Conservation (phyloP, 1,140 invertebrate genomes). For the Drosophila lacteicornis region DNA sequence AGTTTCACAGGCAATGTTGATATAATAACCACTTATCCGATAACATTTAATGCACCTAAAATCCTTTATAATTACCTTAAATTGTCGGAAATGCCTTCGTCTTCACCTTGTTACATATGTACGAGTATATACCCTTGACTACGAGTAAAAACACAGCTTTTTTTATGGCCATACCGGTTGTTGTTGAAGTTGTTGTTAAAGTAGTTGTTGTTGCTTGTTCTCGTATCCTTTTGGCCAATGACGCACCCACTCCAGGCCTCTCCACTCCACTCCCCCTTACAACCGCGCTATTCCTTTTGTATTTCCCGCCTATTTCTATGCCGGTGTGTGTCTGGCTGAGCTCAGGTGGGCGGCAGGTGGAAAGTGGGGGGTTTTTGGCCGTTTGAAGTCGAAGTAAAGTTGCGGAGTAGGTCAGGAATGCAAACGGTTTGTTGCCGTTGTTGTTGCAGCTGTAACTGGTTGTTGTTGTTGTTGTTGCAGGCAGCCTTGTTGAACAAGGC, state of each 20-base stretch:
- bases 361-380: conserved; percentile 22
- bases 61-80: background rate
- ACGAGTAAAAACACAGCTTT: conserved; percentile 26
- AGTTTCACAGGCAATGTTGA: background rate
- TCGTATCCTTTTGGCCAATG: conserved; percentile 70
- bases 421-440: conserved; percentile 56
- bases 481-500: conserved; percentile 65
- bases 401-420: conserved; percentile 80
- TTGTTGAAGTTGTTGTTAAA: conserved; percentile 37
- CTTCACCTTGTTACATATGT: background rate
- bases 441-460: conserved; percentile 17
- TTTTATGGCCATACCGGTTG: conserved; percentile 53
- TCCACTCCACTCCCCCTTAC: conserved; percentile 3
- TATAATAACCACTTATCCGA: background rate
- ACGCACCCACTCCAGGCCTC: conserved; percentile 32
- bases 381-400: conserved; percentile 62
- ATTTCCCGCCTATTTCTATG: conserved; percentile 49
- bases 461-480: conserved; percentile 38
- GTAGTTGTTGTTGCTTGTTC: conserved; percentile 35
- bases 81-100: background rate
- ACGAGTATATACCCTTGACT: conserved; percentile 12
- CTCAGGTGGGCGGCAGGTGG: conserved; percentile 37
- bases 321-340: conserved; percentile 38
- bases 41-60: background rate
- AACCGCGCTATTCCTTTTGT: conserved; percentile 28